Evolutionary conservation across 1,140 invertebrate genomes (phyloP).

Genomic region (Anthonomus grandis): DNA sequence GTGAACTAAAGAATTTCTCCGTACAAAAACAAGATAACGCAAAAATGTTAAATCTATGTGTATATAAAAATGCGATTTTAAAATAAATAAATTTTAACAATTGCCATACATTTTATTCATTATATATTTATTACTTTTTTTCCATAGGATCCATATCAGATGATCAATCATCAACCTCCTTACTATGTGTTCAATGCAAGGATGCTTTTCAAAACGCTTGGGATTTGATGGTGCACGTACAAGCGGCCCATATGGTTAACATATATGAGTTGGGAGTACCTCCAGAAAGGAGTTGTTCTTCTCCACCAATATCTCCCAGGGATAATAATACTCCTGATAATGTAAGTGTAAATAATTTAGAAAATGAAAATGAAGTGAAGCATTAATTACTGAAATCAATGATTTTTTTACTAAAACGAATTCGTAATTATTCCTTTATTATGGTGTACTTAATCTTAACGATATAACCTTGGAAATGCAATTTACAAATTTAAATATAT

Average conservation of each 20-base stretch:
- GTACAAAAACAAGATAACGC: too few relatives aligned
- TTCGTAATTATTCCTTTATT: too few relatives aligned
- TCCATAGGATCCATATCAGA: conserved; percentile 43
- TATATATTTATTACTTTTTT: not conserved
- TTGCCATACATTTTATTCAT: too few relatives aligned
- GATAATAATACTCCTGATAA: conserved; percentile 44
- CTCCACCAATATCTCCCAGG: conserved; percentile 39
- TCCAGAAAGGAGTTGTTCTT: conserved; percentile 40
- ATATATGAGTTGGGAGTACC: conserved; percentile 68
- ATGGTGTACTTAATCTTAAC: not conserved
- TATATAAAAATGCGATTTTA: too few relatives aligned
- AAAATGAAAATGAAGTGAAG: too few relatives aligned
- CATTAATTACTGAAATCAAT: too few relatives aligned
- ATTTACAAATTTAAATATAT: too few relatives aligned
- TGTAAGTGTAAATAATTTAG: conserved; percentile 35
- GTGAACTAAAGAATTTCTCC: too few relatives aligned
- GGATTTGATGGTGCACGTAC: conserved; percentile 78
- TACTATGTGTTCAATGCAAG: conserved; percentile 75
- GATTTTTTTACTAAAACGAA: too few relatives aligned
- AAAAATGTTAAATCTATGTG: too few relatives aligned
- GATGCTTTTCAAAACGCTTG: conserved; percentile 72
- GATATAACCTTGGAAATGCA: too few relatives aligned
- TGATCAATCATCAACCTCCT: conserved; percentile 42
- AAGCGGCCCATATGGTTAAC: conserved; percentile 77
- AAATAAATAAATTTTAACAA: too few relatives aligned